Base-by-base conservation (phyloP, 1,140 invertebrate genomes). In the Hermatobates lingyangjiaoensis region DNA sequence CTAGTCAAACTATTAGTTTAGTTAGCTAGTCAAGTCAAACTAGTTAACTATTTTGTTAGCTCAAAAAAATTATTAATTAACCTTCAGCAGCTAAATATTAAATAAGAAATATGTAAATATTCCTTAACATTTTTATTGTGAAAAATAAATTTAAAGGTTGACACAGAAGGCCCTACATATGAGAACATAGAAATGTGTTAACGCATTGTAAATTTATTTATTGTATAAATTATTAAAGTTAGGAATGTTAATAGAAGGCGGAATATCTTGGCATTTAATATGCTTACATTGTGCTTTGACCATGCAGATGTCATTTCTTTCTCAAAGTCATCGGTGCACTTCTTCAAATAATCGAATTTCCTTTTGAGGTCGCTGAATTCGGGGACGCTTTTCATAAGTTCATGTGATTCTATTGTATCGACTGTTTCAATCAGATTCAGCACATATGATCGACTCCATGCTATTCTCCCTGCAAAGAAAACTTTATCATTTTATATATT, bases 261-360 rank as follows among this genome's bases (percentile, higher is more conserved):
- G 20, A 14, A 14, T 44, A 14, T 20, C 5, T 20, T 14, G 10
- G 20, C 10, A 5, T 14, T 14, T 4, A 49, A 18, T 20, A 64
- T 52, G 66, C 69, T 74, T 54, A 83, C 83, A 64, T 86, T 84
- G 61, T 87, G 83, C 63, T 83, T 81, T 68, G 86, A 77, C 81
- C 83, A 87, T 2, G 83, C 72, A 47, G 76, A 75, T 1, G 76
- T 72, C 63, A 87, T 81, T 52, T 83, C 81, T 10, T 73, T 67
- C 64, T 85, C 79, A 59, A 83, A 86, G 47, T 75, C 74, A 47
- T 66, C 66, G 25, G 87, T 63, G 15, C 80, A 71, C 0, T 68
- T 65, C n/a, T 74, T 66, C 1, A 81, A 75, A 54, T 74, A 71
- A 57, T 74, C 72, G 58, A 84, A 83, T 57, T 81, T 77, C 60